Base-by-base conservation (phyloP, 2,888 invertebrate genomes). In the Pyrgus malvae region DNA sequence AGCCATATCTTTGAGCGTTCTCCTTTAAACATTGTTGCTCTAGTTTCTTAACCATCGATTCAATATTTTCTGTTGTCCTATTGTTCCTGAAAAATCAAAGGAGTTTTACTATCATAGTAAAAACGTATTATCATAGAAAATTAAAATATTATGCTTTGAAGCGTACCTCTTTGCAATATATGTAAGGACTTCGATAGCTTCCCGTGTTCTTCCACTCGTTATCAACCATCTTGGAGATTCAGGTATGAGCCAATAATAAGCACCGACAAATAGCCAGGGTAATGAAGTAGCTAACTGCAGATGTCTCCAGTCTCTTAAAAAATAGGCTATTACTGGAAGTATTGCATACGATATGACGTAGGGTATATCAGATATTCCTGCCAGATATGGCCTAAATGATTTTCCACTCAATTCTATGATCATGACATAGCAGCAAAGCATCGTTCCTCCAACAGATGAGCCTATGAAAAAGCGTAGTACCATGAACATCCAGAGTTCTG, bases 191-290 rank as follows among this genome's bases (percentile, higher is more conserved):
- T 80, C 72, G 2, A 93, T 83, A 0, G 95, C 93, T 63, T 92
- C 85, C 21, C 92, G 92, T 50, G 91, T 89, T 58, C 89, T 91
- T 0, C 94, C 95, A 1, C 92, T 91, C 8, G 94, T 93, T 37
- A 95, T 90, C 6, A 96, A 83, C 95, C 95, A 96, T 50, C 96
- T 90, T 0, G 96, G 95, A 2, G 95, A 95, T 81, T 96, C 96
- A 0, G 95, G 95, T 50, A 95, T 81, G 5, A 95, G 69, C 92
- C 93, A 94, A 67, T 92, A 93, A 61, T 93, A 94, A 0, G 90
- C 76, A 31, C 93, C 74, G 3, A 94, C 85, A 27, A 93, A 60
- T 4, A 83, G 67, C 74, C 92, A 92, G 0, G 88, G 89, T 1
- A 78, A 65, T 31, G 92, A 92, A 4, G 92, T 91, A 0, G 87